Conservation (phyloP, 2,797 vertebrate genomes). For the Psittacula derbiana region DNA sequence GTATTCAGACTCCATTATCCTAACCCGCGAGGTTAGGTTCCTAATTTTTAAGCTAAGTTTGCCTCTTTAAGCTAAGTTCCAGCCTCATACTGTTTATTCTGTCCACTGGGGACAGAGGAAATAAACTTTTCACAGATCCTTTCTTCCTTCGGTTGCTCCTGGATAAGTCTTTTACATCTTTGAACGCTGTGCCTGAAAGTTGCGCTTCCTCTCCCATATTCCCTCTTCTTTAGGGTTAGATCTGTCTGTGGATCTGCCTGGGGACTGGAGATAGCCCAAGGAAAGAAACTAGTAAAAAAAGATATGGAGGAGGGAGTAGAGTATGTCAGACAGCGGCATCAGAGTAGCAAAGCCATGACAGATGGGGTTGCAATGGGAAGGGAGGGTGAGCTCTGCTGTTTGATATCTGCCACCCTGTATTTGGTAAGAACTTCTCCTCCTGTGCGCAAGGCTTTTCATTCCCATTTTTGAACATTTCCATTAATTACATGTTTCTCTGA, state of each 20-base stretch:
- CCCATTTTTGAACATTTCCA: conserved; percentile 11
- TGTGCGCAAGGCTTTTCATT: conserved; percentile 2
- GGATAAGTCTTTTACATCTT: neutral
- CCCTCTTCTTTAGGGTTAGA: neutral
- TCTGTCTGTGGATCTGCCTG: neutral
- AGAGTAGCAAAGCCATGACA: neutral
- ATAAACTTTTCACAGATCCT: neutral
- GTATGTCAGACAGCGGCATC: neutral
- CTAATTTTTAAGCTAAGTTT: neutral
- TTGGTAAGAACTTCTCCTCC: conserved; percentile 18
- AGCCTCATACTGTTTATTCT: neutral
- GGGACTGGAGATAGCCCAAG: neutral
- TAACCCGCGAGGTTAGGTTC: neutral
- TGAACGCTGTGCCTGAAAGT: neutral
- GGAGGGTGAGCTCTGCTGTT: neutral
- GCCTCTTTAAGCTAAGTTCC: neutral
- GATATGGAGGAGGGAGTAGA: neutral
- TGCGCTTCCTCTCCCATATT: accelerated
- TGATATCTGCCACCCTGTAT: neutral
- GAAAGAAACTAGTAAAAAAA: neutral
- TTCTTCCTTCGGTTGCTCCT: neutral
- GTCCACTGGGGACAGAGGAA: neutral
- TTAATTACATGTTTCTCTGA: conserved; percentile 29
- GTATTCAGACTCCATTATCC: neutral
- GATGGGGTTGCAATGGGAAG: neutral